Evolutionary conservation across 1,140 invertebrate species (phyloP), one percentile per base, ranked within the genome.

Genomic region (Euura saliciscinereae): DNA sequence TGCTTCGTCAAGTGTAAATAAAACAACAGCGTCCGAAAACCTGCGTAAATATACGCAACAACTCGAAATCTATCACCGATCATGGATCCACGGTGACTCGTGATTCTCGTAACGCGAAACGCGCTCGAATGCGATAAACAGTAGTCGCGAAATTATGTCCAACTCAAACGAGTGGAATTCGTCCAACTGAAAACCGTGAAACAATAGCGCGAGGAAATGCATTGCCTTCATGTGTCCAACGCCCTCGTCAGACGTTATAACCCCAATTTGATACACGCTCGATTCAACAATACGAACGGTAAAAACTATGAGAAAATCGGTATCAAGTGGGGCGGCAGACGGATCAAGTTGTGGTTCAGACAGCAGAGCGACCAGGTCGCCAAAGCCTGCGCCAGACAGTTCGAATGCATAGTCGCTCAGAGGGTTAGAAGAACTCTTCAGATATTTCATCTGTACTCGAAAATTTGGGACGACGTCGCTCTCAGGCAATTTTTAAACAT

Each of bases 381-480:
- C 2, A 86, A 85, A 75, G 79, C 86, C 65, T 93, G 91, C 86
- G 83, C 86, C 5, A 86, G 84, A 76, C 91, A 93, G 75, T 91
- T 90, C 76, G 91, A 92, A 82, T 92, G 89, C 74, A 89, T 93
- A 3, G 75, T 91, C 42, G 91, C 91, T 4, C 91, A 93, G 77
- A 86, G 90, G 11, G 80, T 92, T 1, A 83, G 90, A 65, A 87
- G 91, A 51, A 87, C 89, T 13, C 87, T 92, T 75, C 91, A 92
- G 75, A 86, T 93, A 77, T 87, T 92, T 74, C 87, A 87, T 51
- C 84, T 92, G 7, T 93, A 92, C 78, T 88, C 89, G 2, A 89
- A 86, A 74, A 86, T 92, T 66, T 92, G 91, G 89, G 91, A 91
- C 46, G 90, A 92, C 71, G 82, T 87, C 3, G 88, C 88, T 4